Evolutionary conservation across 2,113 vertebrate genomes (phyloP), one percentile per base, ranked within the genome.

Genomic region (Pipa parva): DNA sequence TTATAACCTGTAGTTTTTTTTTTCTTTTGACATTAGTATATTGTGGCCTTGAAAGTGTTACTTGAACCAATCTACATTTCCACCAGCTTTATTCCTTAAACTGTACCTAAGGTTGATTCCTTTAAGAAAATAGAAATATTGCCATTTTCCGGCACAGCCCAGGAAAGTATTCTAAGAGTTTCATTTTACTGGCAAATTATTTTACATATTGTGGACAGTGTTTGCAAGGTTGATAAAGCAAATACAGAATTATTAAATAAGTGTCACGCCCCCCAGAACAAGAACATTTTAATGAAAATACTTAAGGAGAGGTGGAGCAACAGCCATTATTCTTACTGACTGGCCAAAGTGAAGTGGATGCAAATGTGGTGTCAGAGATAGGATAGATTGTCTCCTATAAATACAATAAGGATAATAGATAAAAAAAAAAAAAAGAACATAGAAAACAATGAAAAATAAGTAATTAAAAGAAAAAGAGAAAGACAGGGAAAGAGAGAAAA

Each of bases 361-460:
- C 72, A 73, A 79, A 72, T 71, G 72, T 22, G 67, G 31, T 1
- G 5, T 57, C 73, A 72, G 27, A 24, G 49, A 76, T 9, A 64
- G 56, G 56, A 73, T 36, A 24, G 58, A 3, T 70, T 70, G 66
- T 36, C 13, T 11, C 29, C 49, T 39, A 51, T 28, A 31, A 54
- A 68, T 51, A 31, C 6, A 42, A 17, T 42, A 51, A 52, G 37
- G 26, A 42, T 20, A 24, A 12, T 29, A 29, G 26, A 2, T 25
- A 3, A n/a, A n/a, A n/a, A 42, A 42, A 42, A 7, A 42, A 42
- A 9, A 11, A 39, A 12, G 17, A 15, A 3, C 6, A 42, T n/a
- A 26, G 13, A 24, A 3, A 27, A 27, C 1, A 7, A 8, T 13
- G 17, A 8, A 12, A n/a, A 17, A 27, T 15, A 55, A 26, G 12